Evolutionary conservation across 2,797 vertebrate genomes (phyloP), one percentile per base, ranked within the genome.

Genomic region (Tenualosa thibaudeaui): DNA sequence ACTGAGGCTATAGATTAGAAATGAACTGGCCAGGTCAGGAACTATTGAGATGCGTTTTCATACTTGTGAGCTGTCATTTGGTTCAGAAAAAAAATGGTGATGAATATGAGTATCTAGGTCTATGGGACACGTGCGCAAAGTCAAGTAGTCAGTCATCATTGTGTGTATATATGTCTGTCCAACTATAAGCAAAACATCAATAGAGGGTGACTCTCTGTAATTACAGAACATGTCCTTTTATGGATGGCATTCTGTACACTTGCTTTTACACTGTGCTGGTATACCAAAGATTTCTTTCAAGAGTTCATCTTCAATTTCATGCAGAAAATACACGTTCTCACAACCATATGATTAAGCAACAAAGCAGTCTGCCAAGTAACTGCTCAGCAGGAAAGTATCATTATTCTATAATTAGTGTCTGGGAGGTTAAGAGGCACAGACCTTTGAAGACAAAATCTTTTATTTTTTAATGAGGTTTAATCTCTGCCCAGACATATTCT

Each of bases 391-490:
- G 81, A 65, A 49, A 81, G 51, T 81, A 78, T 82, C 81, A 68
- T 86, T 84, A 82, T 84, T 71, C 81, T 83, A 81, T 83, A 86
- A 86, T 84, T 71, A 82, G 68, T 84, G 26, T 75, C 15, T 58
- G 82, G 58, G 58, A 82, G 49, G 31, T 46, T 17, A 15, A 31
- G 53, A 86, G 71, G 40, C 83, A 56, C 71, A 24, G 54, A 37
- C 50, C 75, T 56, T 60, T 84, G 65, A 40, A 43, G 75, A 31
- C 31, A 60, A 53, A 78, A 19, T 82, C 26, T 85, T 60, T 54
- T 53, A 37, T 53, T 85, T 83, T 71, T 40, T 37, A 75, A 78
- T 43, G 71, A 78, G 7, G 40, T 43, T 19, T 78, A 7, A 78
- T 43, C 19, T 75, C 19, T 43, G 15, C 40, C 37, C 37, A 46